Base-by-base conservation (phyloP, 2,113 vertebrate genomes). In the Gnathonemus echidnorhynchus region DNA sequence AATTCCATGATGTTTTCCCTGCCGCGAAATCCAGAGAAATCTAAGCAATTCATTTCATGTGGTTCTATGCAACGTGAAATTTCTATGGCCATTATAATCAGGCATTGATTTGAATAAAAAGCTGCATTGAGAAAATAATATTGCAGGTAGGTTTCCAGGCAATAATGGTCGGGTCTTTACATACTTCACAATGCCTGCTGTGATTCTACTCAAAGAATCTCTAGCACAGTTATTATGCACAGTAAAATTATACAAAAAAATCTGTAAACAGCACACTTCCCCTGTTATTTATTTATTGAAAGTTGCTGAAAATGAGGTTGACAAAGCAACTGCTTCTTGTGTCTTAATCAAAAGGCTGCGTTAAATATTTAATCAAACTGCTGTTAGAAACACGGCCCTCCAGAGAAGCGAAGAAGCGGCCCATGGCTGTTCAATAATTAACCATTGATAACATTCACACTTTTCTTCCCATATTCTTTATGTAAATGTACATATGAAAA, bases 331-430 rank as follows among this genome's bases (percentile, higher is more conserved):
- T 21, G 45, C 42, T 70, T 53, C 49, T 45, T 21, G 15, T 58
- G 89, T 86, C 17, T 62, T 84, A 46, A 50, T 86, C 50, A 62
- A 87, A 87, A 50, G 86, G 86, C 27, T 35, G 2, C 27, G n/a
- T 86, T 88, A 27, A 88, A 88, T 88, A 48, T 88, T 88, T 86
- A 15, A 86, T 86, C 80, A 85, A 87, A 66, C 84, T 87, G 10
- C 58, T 77, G n/a, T 53, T 87, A 52, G 48, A 87, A 52, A 70
- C 24, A 27, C 27, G 3, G 35, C 5, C 31, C 27, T 86, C 42
- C 49, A 84, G 77, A 89, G 21, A 48, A 58, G 24, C 1, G 7
- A 21, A 10, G 17, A 35, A 52, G n/a, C 0, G 3, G 31, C 17
- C 13, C 1, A 15, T 46, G 13, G 87, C 35, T 66, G 48, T 39